Base-by-base conservation (phyloP, 2,113 vertebrate genomes). In the Pyxicephalus adspersus region DNA sequence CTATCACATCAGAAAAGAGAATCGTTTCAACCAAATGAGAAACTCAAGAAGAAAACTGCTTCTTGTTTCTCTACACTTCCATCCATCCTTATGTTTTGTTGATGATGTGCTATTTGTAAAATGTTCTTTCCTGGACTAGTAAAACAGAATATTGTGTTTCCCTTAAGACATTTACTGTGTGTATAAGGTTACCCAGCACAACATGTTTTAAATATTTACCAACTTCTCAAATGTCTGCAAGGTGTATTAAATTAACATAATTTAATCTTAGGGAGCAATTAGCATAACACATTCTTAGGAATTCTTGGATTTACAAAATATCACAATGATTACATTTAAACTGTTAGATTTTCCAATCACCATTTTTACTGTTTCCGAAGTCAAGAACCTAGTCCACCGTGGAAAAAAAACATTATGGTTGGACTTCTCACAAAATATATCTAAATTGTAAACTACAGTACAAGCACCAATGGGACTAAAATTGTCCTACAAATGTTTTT, bases 81-180 rank as follows among this genome's bases (percentile, higher is more conserved):
- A 57, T 73, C 18, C 70, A 57, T 18, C 28, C 70, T 58, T 28
- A 31, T 18, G 23, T 55, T 73, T 73, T 58, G 28, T 26, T 73
- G 52, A 73, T 73, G 70, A 73, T n/a, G 70, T 73, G 70, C 70
- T 73, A 57, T n/a, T n/a, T n/a, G n/a, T 45, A 73, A 34, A 58
- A 20, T 31, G 54, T 29, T 22, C 16, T 34, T 57, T 52, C 18
- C 52, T 6, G 20, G 38, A 34, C 54, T 28, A 73, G 54, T 58
- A 57, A 28, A 73, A 57, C 23, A 57, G 52, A 73, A 73, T 26
- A 58, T 73, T 29, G 19, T 57, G 52, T 72, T 72, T 57, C 13
- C 28, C 20, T 29, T 57, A 34, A 73, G 28, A n/a, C 26, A 73
- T 18, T 28, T 31, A 28, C 28, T 11, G 28, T 73, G 26, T 22